Base-by-base conservation (phyloP, 2,888 invertebrate genomes). In the Leptopterna dolabrata region DNA sequence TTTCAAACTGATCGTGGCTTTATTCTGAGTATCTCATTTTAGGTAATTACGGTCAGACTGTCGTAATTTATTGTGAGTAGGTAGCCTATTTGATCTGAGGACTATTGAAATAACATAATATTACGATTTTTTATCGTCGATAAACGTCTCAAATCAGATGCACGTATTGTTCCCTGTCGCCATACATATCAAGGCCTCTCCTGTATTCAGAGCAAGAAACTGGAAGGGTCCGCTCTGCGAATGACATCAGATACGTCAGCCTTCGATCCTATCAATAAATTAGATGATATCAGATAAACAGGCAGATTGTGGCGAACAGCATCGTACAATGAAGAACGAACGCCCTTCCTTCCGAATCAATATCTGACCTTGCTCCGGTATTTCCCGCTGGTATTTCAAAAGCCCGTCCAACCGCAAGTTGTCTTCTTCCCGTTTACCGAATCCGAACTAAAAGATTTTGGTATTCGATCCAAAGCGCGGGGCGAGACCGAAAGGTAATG, bases 291-390 rank as follows among this genome's bases (percentile, higher is more conserved):
- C 63, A 63, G 63, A 63, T 63, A 63, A 63, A 63, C 7, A 63
- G 9, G 63, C 7, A 63, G 63, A 63, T 63, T 63, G 63, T 24
- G 63, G 63, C 24, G 63, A 9, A 6, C 2, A 24, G 63, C 63
- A 9, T 24, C 63, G 63, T 13, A 47, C 16, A 11, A 24, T 27
- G 24, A 63, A 24, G 63, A 24, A 63, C n/a, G 63, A 24, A n/a
- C 63, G 63, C 63, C 63, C 63, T 63, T 63, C 73, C 73, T 73
- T 55, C 81, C 3, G 29, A 81, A 81, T 81, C 81, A 81, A 81
- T 81, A 81, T 81, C 81, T 81, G 81, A 81, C 81, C 81, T 81
- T 81, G 81, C 81, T 51, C 81, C 80, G 80, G 80, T 80, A 80
- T 47, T 51, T 80, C 80, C 80, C 80, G 11, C 80, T 55, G 81